phyloP scores from a whole-genome alignment of 1,140 invertebrate genomes.

The Hormaphis cornu region DNA sequence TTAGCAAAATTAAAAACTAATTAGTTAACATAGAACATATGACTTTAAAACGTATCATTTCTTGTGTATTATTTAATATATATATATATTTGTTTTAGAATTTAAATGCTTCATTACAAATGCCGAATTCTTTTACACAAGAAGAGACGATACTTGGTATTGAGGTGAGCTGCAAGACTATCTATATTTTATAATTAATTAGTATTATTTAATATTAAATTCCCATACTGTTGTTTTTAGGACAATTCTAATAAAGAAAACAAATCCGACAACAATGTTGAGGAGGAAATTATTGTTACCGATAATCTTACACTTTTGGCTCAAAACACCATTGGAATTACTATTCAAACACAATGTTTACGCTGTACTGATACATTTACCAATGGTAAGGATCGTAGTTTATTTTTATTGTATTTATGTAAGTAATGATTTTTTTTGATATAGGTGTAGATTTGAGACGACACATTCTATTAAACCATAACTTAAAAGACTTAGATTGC shows the following conservation, averaged over 20 bases:
- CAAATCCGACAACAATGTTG: not conserved
- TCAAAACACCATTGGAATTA: not conserved
- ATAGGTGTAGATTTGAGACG: conserved; percentile 13
- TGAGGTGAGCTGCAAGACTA: not conserved
- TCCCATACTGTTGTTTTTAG: not conserved
- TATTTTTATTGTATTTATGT: not conserved
- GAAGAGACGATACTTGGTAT: not conserved
- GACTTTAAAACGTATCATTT: not conserved
- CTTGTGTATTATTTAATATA: not conserved
- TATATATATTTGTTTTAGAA: too few species aligned
- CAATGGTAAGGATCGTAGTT: not conserved
- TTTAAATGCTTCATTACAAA: not conserved
- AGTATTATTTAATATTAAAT: not conserved
- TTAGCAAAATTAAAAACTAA: not conserved
- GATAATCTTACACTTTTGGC: not conserved
- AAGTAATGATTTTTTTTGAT: not conserved
- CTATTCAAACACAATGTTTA: conserved; percentile 22
- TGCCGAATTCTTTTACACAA: not conserved
- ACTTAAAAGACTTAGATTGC: conserved; percentile 19
- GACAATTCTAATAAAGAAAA: not conserved
- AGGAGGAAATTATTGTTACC: not conserved
- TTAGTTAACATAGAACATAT: not conserved
- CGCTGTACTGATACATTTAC: conserved; percentile 2
- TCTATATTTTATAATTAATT: too few species aligned
- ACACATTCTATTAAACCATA: conserved; percentile 13